phyloP scores from a whole-genome alignment of 2,797 vertebrate genomes.

The Danio tinwini region DNA sequence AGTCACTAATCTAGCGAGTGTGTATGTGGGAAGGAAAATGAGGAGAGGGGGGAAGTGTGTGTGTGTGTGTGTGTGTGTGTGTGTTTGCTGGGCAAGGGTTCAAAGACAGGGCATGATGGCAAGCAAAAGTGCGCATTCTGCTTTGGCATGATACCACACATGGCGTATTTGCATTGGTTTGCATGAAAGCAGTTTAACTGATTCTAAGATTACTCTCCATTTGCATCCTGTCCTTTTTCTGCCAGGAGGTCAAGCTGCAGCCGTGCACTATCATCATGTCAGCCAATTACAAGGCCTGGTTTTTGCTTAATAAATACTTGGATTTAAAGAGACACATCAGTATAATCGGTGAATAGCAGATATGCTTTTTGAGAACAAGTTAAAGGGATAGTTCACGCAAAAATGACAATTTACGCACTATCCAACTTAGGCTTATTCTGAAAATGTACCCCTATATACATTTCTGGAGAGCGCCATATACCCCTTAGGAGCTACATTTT shows the following conservation, averaged over 20 bases:
- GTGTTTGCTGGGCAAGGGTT: conserved; percentile 69
- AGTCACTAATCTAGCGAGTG: conserved; percentile 65
- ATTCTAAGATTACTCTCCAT: conserved; percentile 74
- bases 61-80: neutral
- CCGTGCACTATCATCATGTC: conserved; percentile 23
- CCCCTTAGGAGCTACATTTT: too few species aligned
- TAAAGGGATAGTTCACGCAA: too few species aligned
- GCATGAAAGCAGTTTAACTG: conserved; percentile 71
- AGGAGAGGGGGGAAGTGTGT: neutral
- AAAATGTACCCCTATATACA: too few species aligned
- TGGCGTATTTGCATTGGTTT: conserved; percentile 77
- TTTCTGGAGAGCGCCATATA: too few species aligned
- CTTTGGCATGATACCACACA: conserved; percentile 49
- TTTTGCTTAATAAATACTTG: neutral
- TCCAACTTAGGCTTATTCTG: too few species aligned
- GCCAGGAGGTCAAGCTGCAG: conserved; percentile 38
- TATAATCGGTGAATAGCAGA: neutral
- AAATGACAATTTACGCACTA: too few species aligned
- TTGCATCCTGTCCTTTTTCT: conserved; percentile 71
- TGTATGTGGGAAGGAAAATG: conserved; percentile 24
- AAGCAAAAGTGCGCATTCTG: conserved; percentile 59
- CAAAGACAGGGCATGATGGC: conserved; percentile 75
- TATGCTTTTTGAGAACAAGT: too few species aligned
- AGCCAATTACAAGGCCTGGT: conserved; percentile 4
- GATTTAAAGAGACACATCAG: neutral